Percentiles rank a stretch among this genome's conserved stretches.
These are phyloP conservation scores for Nudaria mundana DNA, from an alignment of 2,888 invertebrate species.

Conservation along the genomic window DNA sequence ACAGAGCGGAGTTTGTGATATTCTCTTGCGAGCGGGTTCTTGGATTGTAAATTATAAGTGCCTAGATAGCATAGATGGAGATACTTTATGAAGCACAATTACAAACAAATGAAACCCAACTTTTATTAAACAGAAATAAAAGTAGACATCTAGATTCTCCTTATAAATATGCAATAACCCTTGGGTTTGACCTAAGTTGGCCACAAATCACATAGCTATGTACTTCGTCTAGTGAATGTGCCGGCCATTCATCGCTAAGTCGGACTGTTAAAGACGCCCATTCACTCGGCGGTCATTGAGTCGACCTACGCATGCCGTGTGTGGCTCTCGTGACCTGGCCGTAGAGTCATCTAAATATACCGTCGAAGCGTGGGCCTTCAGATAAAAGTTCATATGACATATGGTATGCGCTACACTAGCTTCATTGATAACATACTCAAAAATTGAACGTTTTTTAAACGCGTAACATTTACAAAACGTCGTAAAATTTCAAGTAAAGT, in stretches of 20 bases:
- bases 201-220: slow-evolving; percentile 37
- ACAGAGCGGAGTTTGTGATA: no score
- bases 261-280: slow-evolving; percentile 41
- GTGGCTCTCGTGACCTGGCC: slow-evolving; percentile 32
- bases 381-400: slow-evolving; percentile 5
- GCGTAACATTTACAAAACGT: no score
- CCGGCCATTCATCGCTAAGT: slow-evolving; percentile 42
- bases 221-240: slow-evolving; percentile 37
- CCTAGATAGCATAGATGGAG: no score
- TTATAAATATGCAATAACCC: slow-evolving; percentile 18
- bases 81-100: no score
- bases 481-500: no score
- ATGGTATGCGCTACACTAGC: slow-evolving; percentile 1
- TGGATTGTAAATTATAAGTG: no score
- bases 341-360: slow-evolving; percentile 35
- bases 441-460: slow-evolving; percentile 4
- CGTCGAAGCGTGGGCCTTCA: slow-evolving; percentile 19
- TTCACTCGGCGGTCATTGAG: slow-evolving; percentile 42
- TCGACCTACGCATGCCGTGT: slow-evolving; percentile 46
- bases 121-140: no score
- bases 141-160: no score
- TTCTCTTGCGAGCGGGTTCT: no score
- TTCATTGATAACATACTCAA: slow-evolving; percentile 5
- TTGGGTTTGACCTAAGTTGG: slow-evolving; percentile 28
- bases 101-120: no score